These are phyloP conservation scores for Urocolius indicus DNA, from an alignment of 2,113 vertebrate species.

Conservation along the genomic window DNA sequence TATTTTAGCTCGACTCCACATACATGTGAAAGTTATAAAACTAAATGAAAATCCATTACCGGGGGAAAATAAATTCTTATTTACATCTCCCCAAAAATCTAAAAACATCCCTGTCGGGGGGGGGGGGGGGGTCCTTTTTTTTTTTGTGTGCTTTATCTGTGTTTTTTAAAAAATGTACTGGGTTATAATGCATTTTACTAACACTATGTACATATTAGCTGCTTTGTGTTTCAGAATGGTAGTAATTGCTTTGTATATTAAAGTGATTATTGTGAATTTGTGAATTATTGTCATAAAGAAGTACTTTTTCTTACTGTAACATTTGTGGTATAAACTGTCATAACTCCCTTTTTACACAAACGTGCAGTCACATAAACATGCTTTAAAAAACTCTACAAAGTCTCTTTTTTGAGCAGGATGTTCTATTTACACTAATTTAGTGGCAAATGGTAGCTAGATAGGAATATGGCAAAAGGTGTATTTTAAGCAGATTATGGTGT, in stretches of 20 bases:
- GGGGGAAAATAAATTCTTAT: conserved; percentile 59
- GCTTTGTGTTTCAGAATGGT: conserved; percentile 85
- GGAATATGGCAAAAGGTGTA: background rate
- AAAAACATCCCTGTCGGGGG: conserved; percentile 73
- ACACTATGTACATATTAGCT: conserved; percentile 86
- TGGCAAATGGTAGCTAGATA: background rate
- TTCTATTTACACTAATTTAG: background rate
- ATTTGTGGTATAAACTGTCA: conserved; percentile 86
- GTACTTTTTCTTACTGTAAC: conserved; percentile 87
- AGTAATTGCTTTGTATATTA: conserved; percentile 87
- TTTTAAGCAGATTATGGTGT: background rate
- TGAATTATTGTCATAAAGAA: conserved; percentile 83
- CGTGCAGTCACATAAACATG: conserved; percentile 85
- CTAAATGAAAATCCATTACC: conserved; percentile 57
- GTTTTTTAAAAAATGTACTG: conserved; percentile 73
- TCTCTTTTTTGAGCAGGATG: conserved; percentile 74
- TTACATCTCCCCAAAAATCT: conserved; percentile 63
- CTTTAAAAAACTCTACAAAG: conserved; percentile 78
- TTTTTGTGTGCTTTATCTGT: conserved; percentile 77
- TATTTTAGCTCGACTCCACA: conserved; percentile 68
- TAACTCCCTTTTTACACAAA: conserved; percentile 84
- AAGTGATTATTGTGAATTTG: conserved; percentile 87
- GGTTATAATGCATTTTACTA: conserved; percentile 84
- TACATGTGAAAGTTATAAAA: conserved; percentile 71
- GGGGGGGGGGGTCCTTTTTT: too few species aligned